Conservation (phyloP, 2,888 invertebrate species). For the Luperina testacea region DNA sequence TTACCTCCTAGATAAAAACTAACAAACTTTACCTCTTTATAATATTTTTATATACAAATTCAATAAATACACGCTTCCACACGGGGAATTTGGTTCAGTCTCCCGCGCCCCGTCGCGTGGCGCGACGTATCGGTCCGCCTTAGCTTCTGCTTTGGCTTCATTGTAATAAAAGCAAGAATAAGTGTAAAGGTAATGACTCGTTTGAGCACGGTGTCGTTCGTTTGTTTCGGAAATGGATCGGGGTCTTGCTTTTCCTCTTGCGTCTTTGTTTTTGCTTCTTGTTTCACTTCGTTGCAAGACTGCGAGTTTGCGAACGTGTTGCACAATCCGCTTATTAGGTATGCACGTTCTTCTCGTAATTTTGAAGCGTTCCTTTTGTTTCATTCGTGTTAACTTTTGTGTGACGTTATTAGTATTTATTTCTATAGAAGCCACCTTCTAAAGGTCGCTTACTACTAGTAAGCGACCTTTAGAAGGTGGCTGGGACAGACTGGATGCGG, state of each 20-base stretch:
- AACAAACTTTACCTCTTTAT: background rate
- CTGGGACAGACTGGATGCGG: background rate
- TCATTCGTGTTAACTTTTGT: background rate
- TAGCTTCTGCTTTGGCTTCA: conserved; percentile 36
- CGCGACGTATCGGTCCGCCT: background rate
- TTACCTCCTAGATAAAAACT: background rate
- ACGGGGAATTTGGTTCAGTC: background rate
- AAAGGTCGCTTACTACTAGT: too few species aligned
- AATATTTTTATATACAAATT: background rate
- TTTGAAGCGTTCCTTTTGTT: conserved; percentile 11
- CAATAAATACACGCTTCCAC: background rate
- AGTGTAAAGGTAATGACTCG: conserved; percentile 74
- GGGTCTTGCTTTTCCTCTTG: conserved; percentile 58
- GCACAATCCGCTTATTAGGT: conserved; percentile 42
- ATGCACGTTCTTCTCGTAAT: conserved; percentile 8
- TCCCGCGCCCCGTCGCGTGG: background rate
- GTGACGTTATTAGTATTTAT: background rate
- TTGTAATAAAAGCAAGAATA: conserved; percentile 56
- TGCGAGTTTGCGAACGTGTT: conserved; percentile 37
- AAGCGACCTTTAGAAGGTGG: background rate
- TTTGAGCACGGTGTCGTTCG: conserved; percentile 72
- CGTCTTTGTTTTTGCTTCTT: conserved; percentile 56
- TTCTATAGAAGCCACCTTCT: too few species aligned
- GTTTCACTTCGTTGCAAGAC: conserved; percentile 28
- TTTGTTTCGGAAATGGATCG: conserved; percentile 78